phyloP scores from a whole-genome alignment of 2,113 vertebrate genomes.

The Python bivittatus region DNA sequence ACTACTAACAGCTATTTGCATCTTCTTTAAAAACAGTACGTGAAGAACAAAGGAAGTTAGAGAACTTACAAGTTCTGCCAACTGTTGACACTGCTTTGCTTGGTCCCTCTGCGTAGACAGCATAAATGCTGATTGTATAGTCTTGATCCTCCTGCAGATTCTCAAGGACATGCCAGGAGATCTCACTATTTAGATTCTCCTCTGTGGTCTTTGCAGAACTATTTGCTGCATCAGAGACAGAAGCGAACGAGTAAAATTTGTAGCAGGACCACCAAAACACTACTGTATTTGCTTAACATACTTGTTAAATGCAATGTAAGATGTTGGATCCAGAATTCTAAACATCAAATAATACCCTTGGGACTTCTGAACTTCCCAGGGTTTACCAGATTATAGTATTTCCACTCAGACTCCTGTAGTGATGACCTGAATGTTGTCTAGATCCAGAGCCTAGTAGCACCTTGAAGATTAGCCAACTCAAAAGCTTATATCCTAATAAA shows the following conservation, averaged over 20 bases:
- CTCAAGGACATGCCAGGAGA: conserved; percentile 82
- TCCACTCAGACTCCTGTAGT: too few relatives aligned
- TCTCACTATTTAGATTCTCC: conserved; percentile 73
- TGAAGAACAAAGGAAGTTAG: neutral
- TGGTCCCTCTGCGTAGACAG: conserved; percentile 74
- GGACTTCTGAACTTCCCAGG: too few relatives aligned
- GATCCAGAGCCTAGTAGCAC: too few relatives aligned
- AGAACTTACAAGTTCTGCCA: conserved; percentile 82
- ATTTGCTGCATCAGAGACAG: conserved; percentile 68
- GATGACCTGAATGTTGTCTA: too few relatives aligned
- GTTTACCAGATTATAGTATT: too few relatives aligned
- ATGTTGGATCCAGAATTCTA: too few relatives aligned
- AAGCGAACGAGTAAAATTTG: neutral
- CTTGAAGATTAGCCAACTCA: too few relatives aligned
- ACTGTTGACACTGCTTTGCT: conserved; percentile 77
- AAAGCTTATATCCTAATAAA: too few relatives aligned
- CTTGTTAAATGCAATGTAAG: too few relatives aligned
- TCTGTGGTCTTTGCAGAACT: conserved; percentile 77
- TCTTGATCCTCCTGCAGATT: conserved; percentile 83
- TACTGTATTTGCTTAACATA: too few relatives aligned
- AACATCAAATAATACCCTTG: too few relatives aligned
- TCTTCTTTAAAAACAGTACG: neutral
- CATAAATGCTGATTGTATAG: conserved; percentile 82
- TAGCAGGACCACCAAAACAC: neutral
- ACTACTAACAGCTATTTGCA: too few relatives aligned